Base-by-base conservation (phyloP, 2,113 vertebrate species). In the Heliornis fulica region DNA sequence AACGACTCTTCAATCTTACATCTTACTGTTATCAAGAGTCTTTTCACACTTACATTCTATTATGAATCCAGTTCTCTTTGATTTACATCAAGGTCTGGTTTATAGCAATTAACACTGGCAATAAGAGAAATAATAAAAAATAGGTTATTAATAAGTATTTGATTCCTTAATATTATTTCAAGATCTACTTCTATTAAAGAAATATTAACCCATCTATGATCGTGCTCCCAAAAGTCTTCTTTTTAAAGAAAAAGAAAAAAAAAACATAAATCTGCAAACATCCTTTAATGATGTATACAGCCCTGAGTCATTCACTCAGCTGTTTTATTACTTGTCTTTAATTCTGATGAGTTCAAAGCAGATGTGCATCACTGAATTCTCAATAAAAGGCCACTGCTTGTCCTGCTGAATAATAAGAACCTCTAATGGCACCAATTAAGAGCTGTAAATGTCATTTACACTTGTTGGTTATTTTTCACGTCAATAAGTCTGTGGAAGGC, bases 401-500 rank as follows among this genome's bases (percentile, higher is more conserved):
- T 97, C 97, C 97, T 97, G 96, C 86, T 97, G 97, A 98, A 98
- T 98, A 97, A 96, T 97, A 98, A 97, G 97, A 97, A 96, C 93
- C 16, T 61, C 90, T 98, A 98, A 98, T 98, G 97, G 97, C 94
- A 95, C 96, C 96, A 98, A 97, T 98, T 98, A 98, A 97, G 96
- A 97, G 83, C 94, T 96, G 94, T 97, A 98, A 98, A 97, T 98
- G 97, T 96, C 96, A 96, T 97, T 98, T 98, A 97, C 71, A 96
- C 88, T 98, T 98, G 97, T 98, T 98, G 98, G 97, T 97, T 98
- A 97, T 98, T 98, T 98, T 98, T 98, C 97, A 98, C 96, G 89
- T 97, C 97, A 97, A 94, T 98, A 98, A 97, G 90, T 66, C 65
- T 82, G 77, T 45, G 53, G 69, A 97, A 97, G 74, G 89, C 87